Percentiles rank a stretch among this genome's conserved stretches.
Conservation (phyloP, 2,797 vertebrate genomes). For the Sebastes diploproa region DNA sequence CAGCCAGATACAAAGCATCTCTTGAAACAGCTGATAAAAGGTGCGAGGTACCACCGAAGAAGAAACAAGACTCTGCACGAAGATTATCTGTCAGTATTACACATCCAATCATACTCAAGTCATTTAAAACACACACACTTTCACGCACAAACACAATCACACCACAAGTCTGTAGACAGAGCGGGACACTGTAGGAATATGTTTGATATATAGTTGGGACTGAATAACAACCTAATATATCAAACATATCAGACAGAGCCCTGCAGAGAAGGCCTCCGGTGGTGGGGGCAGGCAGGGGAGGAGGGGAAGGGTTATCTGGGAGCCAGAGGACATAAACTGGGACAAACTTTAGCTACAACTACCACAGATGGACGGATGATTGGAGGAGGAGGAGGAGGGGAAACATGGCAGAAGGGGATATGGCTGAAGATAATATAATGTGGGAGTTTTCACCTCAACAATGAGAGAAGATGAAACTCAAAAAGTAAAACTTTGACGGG, state of each 20-base stretch:
- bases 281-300: constrained; percentile 58
- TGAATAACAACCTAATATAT: constrained; percentile 99
- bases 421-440: not conserved
- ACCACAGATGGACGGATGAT: constrained; percentile 25
- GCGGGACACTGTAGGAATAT: constrained; percentile 99
- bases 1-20: constrained; percentile 2
- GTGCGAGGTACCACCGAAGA: not conserved
- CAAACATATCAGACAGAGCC: constrained; percentile 99
- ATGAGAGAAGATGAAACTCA: not conserved
- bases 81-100: constrained; percentile 1
- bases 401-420: not conserved
- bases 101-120: constrained; percentile 12
- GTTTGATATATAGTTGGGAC: constrained; percentile 99
- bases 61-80: constrained; percentile 21
- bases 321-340: constrained; percentile 49
- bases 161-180: constrained; percentile 90
- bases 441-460: not conserved
- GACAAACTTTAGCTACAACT: constrained; percentile 43
- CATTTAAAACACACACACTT: not conserved
- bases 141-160: not conserved
- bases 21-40: constrained; percentile 1
- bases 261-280: constrained; percentile 94
- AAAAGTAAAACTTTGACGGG: not conserved
- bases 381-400: not conserved
- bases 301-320: constrained; percentile 36